A percentile compares a stretch with the other conserved stretches of the same genome.
Conservation (phyloP, 2,888 invertebrate genomes). For the Phaedon cochleariae region DNA sequence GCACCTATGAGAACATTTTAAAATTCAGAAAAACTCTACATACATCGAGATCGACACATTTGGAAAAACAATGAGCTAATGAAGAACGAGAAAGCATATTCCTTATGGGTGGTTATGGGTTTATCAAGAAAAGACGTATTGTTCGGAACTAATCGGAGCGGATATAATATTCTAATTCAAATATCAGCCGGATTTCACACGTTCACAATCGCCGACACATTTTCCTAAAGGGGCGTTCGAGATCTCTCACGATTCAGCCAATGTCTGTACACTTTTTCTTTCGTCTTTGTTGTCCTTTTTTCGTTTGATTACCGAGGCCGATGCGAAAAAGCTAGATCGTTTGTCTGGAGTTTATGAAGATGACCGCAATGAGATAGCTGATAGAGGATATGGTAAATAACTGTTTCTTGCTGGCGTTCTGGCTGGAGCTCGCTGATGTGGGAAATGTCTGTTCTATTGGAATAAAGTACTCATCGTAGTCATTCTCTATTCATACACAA, state of each 20-base stretch:
- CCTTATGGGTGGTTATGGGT: no score
- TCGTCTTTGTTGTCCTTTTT: neutral
- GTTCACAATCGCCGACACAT: constrained; percentile 23
- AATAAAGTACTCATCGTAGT: no score
- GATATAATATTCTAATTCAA: constrained; percentile 28
- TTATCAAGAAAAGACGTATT: constrained; percentile 8
- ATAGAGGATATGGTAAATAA: neutral
- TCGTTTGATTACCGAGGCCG: neutral
- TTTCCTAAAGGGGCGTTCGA: constrained; percentile 25
- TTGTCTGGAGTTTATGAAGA: neutral
- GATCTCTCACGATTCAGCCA: constrained; percentile 28
- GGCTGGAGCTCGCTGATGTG: no score
- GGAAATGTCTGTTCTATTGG: no score
- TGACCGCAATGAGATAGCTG: neutral
- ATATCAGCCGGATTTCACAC: constrained; percentile 29
- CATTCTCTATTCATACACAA: no score
- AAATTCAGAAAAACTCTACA: constrained; percentile 3
- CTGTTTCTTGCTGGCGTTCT: neutral
- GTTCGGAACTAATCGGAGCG: constrained; percentile 24
- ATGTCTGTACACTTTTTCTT: constrained; percentile 1
- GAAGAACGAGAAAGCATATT: constrained; percentile 15
- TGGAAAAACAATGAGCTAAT: constrained; percentile 15
- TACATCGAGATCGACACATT: constrained; percentile 15
- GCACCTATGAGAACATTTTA: constrained; percentile 1
- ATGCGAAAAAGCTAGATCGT: neutral